Evolutionary conservation across 2,797 vertebrate species (phyloP), one percentile per base, ranked within the genome.

Genomic region (Sebastes miniatus): DNA sequence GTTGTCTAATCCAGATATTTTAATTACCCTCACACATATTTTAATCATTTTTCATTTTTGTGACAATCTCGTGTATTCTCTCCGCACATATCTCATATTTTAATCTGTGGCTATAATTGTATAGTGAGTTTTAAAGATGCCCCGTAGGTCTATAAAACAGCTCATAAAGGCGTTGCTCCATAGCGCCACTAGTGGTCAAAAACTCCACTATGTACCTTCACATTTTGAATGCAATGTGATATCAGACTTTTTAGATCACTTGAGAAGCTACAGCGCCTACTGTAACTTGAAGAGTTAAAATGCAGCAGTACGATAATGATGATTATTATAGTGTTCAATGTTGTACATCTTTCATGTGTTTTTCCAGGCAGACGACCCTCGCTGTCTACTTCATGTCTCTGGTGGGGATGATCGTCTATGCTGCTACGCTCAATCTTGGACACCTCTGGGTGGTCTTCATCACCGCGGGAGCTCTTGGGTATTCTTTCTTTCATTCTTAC

Each of bases 361-460:
- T 47, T 67, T 79, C 22, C 89, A 99, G 98, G 78, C 96, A 97
- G 94, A 99, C 98, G 1, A 99, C 97, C 0, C 86, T 99, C 4
- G 92, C 81, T 0, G 95, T 99, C 2, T 99, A 99, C 88, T 64
- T 96, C 86, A 96, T 99, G 96, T 95, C 98, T 36, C 89, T 99
- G 88, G 93, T 96, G 78, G 98, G 98, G 88, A 98, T 99, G 97
- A 86, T 98, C 8, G 80, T 95, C 47, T 99, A 96, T 43, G 94
- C 97, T 0, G 95, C 97, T 47, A 99, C 97, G 13, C 95, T 99
- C 88, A 89, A 31, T 68, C 89, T 97, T 36, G 94, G 92, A 11
- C 86, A 94, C 87, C 95, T 99, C n/a, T 99, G 99, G 99, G 91
- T 98, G 25, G 97, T 99, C 72, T 99, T 99, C 84, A 78, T 99